Evolutionary conservation across 2,888 invertebrate genomes (phyloP).

Genomic region (Drosophila buzzatii): DNA sequence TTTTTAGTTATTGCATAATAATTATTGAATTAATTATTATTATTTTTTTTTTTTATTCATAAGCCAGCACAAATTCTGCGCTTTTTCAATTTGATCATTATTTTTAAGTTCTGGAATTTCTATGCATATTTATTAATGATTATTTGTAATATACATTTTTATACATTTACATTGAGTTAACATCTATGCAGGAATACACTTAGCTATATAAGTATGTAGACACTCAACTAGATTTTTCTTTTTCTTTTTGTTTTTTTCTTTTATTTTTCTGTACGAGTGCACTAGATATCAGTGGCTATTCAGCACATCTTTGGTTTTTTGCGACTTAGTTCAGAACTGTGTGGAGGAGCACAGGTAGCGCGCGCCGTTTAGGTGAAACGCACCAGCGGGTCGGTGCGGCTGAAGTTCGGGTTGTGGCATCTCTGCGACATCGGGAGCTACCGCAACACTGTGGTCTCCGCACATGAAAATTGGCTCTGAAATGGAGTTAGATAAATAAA

Average conservation of each 20-base stretch:
- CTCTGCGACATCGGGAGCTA: conserved; percentile 72
- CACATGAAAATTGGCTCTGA: conserved; percentile 85
- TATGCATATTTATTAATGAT: conserved; percentile 38
- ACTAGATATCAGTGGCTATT: conserved; percentile 34
- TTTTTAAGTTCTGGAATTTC: conserved; percentile 10
- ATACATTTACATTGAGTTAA: conserved; percentile 55
- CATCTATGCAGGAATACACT: conserved; percentile 58
- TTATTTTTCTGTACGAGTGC: background rate
- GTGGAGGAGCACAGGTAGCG: conserved; percentile 52
- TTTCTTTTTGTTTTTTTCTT: background rate
- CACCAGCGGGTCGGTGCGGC: conserved; percentile 30
- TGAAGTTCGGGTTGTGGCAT: conserved; percentile 23
- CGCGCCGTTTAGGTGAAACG: conserved; percentile 40
- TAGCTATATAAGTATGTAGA: conserved; percentile 33
- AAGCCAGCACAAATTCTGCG: too few species aligned
- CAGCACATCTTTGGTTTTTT: conserved; percentile 65
- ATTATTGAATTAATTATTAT: background rate
- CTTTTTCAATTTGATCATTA: background rate
- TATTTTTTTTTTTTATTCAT: too few species aligned
- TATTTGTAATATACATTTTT: conserved; percentile 51
- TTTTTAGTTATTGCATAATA: background rate
- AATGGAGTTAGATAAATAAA: background rate
- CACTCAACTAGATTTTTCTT: conserved; percentile 20
- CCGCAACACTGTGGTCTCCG: conserved; percentile 84
- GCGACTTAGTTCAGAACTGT: conserved; percentile 49